These are phyloP conservation scores for Ferrisia virgata DNA, from an alignment of 2,888 invertebrate species.

Conservation along the genomic window DNA sequence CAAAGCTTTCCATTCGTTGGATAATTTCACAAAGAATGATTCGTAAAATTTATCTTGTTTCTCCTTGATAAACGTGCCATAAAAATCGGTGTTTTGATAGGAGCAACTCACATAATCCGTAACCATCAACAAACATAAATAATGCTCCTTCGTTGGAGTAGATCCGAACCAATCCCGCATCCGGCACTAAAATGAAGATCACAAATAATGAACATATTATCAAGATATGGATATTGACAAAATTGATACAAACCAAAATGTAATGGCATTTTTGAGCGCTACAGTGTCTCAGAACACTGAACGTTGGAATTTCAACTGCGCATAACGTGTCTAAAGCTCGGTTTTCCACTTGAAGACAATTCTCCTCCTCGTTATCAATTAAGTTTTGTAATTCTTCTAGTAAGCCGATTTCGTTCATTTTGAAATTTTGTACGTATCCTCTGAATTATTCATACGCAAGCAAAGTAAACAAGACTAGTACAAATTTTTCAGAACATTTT, in stretches of 20 bases:
- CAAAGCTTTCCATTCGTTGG: not conserved
- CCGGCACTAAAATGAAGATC: not conserved
- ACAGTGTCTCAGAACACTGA: slow-evolving; percentile 2
- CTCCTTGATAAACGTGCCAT: not conserved
- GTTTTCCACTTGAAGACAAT: not conserved
- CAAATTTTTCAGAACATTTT: not conserved
- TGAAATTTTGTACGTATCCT: not conserved
- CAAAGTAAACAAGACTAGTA: not conserved
- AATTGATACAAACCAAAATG: not conserved
- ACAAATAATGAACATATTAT: not conserved
- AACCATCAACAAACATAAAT: not conserved
- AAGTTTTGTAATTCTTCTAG: not conserved
- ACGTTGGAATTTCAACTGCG: not conserved
- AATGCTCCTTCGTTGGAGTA: not conserved
- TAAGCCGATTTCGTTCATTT: not conserved
- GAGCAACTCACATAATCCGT: slow-evolving; percentile 31
- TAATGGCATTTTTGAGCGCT: not conserved
- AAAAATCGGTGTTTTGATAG: not conserved
- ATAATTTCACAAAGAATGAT: slow-evolving; percentile 25
- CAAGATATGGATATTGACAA: not conserved
- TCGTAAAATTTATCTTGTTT: not conserved
- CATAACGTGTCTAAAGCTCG: not conserved
- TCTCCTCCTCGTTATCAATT: not conserved
- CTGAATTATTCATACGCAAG: not conserved
- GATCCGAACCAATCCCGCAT: not conserved